Percentiles rank a stretch among this genome's conserved stretches.
phyloP scores from a whole-genome alignment of 2,113 vertebrate genomes.

The Anarrhichthys ocellatus region DNA sequence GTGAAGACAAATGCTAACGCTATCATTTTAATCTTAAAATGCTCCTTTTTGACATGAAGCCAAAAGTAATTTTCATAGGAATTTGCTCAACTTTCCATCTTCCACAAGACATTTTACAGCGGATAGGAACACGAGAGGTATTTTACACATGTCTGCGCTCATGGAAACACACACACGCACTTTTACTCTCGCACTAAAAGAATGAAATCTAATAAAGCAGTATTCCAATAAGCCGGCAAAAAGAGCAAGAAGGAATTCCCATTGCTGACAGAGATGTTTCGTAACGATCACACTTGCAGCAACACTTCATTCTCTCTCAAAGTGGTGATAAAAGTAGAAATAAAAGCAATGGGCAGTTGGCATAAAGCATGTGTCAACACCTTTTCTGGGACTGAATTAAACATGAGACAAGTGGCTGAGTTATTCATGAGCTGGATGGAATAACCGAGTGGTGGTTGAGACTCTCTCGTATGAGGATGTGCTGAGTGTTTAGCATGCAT shows the following conservation, averaged over 20 bases:
- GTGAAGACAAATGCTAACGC: constrained; percentile 2
- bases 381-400: constrained; percentile 69
- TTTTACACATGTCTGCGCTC: constrained; percentile 20
- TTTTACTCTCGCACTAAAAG: constrained; percentile 39
- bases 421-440: constrained; percentile 71
- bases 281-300: constrained; percentile 50
- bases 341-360: constrained; percentile 57
- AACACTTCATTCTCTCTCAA: constrained; percentile 50
- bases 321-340: constrained; percentile 63
- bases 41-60: not conserved
- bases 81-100: constrained; percentile 6
- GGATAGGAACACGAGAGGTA: not conserved
- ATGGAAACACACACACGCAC: constrained; percentile 12
- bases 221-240: constrained; percentile 37
- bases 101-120: not conserved
- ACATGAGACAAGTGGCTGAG: constrained; percentile 65
- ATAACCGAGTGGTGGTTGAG: constrained; percentile 15
- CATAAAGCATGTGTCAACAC: constrained; percentile 63
- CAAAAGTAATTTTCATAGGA: not conserved
- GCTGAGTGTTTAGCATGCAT: constrained; percentile 60
- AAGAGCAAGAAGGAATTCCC: constrained; percentile 31
- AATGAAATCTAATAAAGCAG: constrained; percentile 42
- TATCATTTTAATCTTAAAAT: constrained; percentile 33
- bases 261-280: constrained; percentile 54
- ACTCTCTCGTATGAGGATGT: constrained; percentile 21